Percentiles rank a stretch among this genome's conserved stretches.
Conservation (phyloP, 2,113 vertebrate species). For the Phoenicopterus ruber region DNA sequence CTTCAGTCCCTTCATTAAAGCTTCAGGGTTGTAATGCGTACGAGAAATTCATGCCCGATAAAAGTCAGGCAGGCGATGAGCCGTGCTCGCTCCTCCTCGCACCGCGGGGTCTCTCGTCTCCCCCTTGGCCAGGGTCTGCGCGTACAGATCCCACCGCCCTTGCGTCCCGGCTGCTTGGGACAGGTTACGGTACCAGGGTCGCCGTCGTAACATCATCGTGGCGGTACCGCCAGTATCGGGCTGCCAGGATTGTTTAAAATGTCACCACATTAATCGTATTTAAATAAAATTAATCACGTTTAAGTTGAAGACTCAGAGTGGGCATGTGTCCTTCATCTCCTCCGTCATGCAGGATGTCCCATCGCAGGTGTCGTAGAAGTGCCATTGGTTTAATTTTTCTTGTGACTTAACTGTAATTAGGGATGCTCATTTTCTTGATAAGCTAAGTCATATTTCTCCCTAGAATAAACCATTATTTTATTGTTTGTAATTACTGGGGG, state of each 20-base stretch:
- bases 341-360: neutral
- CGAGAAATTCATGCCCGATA: neutral
- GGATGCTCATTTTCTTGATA: neutral
- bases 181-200: neutral
- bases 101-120: accelerated
- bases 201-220: accelerated
- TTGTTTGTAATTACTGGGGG: neutral
- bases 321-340: neutral
- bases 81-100: neutral
- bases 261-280: neutral
- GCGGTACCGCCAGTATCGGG: neutral
- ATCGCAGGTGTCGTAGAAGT: neutral
- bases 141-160: neutral
- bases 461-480: neutral
- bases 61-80: neutral
- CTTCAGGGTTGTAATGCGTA: accelerated
- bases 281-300: neutral
- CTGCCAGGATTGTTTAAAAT: neutral
- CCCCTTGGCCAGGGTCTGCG: neutral
- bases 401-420: neutral
- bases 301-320: neutral
- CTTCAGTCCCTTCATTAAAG: neutral
- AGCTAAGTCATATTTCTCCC: neutral
- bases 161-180: neutral
- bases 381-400: neutral